Percentiles rank a stretch among this genome's conserved stretches.
Evolutionary conservation across 2,888 invertebrate genomes (phyloP).

Genomic region (Ophion ventricosus): DNA sequence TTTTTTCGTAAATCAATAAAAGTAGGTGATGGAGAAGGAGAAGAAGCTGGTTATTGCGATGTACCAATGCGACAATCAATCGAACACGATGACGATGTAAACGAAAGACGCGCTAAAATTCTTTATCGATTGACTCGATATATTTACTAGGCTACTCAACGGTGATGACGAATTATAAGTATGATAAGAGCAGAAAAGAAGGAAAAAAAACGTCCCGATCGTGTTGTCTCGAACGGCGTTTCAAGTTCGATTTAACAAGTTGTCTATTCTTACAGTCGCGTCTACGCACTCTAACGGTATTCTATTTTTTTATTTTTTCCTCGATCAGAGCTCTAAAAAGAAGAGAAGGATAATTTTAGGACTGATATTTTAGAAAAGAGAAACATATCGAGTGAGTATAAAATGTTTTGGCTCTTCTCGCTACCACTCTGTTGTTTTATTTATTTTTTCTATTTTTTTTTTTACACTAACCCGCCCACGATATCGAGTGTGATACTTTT

Average conservation of each 20-base stretch:
- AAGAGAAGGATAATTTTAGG: conserved; percentile 53
- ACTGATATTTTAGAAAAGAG: conserved; percentile 29
- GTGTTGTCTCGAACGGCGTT: conserved; percentile 27
- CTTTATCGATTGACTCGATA: conserved; percentile 53
- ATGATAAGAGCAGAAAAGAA: conserved; percentile 46
- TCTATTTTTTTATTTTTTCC: neutral
- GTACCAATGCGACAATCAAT: conserved; percentile 70
- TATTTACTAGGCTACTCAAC: conserved; percentile 51
- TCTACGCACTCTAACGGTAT: conserved; percentile 19
- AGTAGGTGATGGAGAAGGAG: conserved; percentile 29
- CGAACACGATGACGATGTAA: conserved; percentile 64
- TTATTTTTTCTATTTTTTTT: conserved; percentile 34
- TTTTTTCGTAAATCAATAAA: conserved; percentile 55
- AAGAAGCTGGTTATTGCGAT: conserved; percentile 57
- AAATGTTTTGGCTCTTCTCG: conserved; percentile 39
- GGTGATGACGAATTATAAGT: conserved; percentile 63
- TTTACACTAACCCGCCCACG: conserved; percentile 25
- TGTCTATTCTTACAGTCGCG: conserved; percentile 56
- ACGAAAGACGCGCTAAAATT: conserved; percentile 62
- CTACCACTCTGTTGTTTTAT: conserved; percentile 15
- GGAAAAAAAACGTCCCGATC: conserved; percentile 11
- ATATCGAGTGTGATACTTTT: conserved; percentile 24
- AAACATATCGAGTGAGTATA: conserved; percentile 61
- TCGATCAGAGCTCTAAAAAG: conserved; percentile 37
- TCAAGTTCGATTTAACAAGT: conserved; percentile 46